Percentiles rank a stretch among this genome's conserved stretches.
These are phyloP conservation scores for Eueremaeus valkanovi DNA, from an alignment of 2,888 invertebrate species.

Conservation along the genomic window DNA sequence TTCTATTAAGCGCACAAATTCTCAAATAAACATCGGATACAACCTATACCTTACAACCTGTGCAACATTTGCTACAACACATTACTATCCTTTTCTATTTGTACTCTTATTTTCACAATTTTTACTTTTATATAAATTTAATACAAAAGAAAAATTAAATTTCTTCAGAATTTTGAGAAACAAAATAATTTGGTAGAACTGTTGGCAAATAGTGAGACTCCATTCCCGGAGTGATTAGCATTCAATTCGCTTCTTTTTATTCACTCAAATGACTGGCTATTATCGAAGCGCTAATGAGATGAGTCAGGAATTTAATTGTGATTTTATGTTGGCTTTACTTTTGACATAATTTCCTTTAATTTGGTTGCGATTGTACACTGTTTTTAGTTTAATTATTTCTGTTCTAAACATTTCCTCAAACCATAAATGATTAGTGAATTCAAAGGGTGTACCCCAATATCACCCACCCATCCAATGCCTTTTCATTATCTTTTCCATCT, in stretches of 20 bases:
- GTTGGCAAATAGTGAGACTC: no score
- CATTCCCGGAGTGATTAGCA: slow-evolving; percentile 2
- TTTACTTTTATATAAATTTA: no score
- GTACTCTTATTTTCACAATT: not conserved
- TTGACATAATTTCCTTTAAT: not conserved
- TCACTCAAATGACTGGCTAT: not conserved
- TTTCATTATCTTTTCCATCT: no score
- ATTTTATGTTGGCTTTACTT: slow-evolving; percentile 5
- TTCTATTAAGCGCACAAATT: slow-evolving; percentile 14
- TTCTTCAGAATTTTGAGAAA: no score
- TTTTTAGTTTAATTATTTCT: no score
- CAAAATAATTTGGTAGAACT: no score
- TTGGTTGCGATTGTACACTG: not conserved
- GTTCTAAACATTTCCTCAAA: no score
- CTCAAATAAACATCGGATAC: not conserved
- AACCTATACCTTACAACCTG: not conserved
- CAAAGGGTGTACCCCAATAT: no score
- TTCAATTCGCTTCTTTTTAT: not conserved
- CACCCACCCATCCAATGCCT: no score
- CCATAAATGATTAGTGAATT: no score
- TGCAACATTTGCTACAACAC: not conserved
- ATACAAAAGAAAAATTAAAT: not conserved
- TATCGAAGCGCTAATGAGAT: slow-evolving; percentile 2
- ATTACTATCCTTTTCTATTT: not conserved
- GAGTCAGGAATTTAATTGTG: not conserved